Percentiles rank a stretch among this genome's conserved stretches.
Conservation (phyloP, 2,797 vertebrate species). For the Rhadinocentrus ornatus region DNA sequence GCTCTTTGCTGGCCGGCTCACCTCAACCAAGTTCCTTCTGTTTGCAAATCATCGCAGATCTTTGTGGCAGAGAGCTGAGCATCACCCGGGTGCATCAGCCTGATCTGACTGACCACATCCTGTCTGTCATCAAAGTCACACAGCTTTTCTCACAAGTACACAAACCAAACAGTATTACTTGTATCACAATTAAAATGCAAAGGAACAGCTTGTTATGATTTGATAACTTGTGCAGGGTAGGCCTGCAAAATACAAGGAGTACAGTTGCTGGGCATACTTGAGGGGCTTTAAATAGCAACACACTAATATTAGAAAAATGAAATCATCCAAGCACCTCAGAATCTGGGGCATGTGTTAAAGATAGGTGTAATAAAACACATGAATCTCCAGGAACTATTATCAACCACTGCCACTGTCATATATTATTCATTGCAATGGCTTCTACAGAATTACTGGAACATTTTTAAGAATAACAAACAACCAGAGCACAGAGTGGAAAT, state of each 20-base stretch:
- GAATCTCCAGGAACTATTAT: constrained; percentile 67
- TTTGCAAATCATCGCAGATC: constrained; percentile 44
- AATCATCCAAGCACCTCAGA: constrained; percentile 55
- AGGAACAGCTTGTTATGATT: constrained; percentile 21
- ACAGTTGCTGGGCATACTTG: constrained; percentile 44
- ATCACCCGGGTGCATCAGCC: constrained; percentile 52
- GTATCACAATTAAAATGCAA: constrained; percentile 37
- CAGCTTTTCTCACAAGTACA: constrained; percentile 63
- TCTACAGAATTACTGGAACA: constrained; percentile 57
- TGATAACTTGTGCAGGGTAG: constrained; percentile 36
- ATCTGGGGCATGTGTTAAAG: constrained; percentile 79
- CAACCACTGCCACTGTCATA: constrained; percentile 58
- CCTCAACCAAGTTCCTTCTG: constrained; percentile 41
- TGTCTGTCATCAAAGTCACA: constrained; percentile 66
- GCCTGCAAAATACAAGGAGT: constrained; percentile 49
- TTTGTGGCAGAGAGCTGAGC: constrained; percentile 60
- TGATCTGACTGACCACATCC: constrained; percentile 83
- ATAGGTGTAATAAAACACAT: constrained; percentile 68
- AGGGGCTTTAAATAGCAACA: constrained; percentile 72
- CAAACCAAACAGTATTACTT: constrained; percentile 45
- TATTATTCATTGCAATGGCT: constrained; percentile 72
- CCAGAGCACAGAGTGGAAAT: constrained; percentile 31
- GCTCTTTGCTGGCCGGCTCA: constrained; percentile 64
- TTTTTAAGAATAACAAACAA: constrained; percentile 63
- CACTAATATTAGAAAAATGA: constrained; percentile 71